A percentile compares a stretch with the other conserved stretches of the same genome.
These are phyloP conservation scores for Marasmarcha lunaedactyla DNA, from an alignment of 2,888 invertebrate species.

Conservation along the genomic window DNA sequence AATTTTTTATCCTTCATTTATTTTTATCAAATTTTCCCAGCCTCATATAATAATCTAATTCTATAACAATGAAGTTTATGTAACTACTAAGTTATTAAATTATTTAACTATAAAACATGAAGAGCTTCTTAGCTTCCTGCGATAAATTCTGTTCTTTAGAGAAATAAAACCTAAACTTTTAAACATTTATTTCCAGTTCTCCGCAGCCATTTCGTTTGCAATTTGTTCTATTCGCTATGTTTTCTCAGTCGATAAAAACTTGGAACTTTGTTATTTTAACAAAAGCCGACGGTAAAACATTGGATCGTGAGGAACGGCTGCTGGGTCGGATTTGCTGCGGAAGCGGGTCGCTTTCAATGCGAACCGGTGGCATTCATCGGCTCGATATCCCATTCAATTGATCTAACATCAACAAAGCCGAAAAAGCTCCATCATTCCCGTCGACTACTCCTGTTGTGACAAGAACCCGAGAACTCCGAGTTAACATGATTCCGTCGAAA, in stretches of 20 bases:
- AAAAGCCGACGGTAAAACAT: constrained; percentile 14
- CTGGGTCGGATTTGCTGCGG: constrained; percentile 32
- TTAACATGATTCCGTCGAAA: constrained; percentile 57
- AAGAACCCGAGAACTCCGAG: constrained; percentile 45
- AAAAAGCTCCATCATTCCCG: constrained; percentile 22
- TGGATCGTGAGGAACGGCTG: constrained; percentile 23
- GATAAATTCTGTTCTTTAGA: no score
- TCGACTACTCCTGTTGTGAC: constrained; percentile 38
- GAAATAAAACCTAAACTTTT: no score
- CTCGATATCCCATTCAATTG: constrained; percentile 52
- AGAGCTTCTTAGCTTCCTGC: no score
- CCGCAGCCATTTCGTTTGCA: no score
- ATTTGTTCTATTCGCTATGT: neutral
- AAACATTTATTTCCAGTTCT: no score
- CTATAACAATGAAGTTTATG: no score
- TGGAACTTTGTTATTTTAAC: neutral
- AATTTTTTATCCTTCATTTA: no score
- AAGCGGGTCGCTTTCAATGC: constrained; percentile 38
- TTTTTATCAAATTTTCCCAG: no score
- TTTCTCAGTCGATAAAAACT: neutral
- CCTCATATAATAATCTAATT: no score
- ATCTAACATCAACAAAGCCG: constrained; percentile 25
- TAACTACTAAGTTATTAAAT: no score
- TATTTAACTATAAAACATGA: no score
- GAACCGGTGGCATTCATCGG: constrained; percentile 22